Conservation (phyloP, 1,140 invertebrate genomes). For the Ceratina calcarata region DNA sequence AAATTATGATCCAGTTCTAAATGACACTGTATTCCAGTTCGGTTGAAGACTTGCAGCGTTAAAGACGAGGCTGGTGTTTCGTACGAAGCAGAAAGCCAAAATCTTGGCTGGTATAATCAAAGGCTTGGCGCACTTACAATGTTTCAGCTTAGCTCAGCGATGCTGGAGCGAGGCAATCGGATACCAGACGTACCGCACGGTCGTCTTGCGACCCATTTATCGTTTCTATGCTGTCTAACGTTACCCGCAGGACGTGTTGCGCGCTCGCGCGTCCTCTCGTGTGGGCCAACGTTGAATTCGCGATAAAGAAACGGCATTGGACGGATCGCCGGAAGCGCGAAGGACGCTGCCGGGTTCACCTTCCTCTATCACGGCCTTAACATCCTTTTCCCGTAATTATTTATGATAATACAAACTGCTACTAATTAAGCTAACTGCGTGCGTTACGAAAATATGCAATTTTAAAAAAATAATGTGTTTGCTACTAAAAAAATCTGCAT, state of each 20-base stretch:
- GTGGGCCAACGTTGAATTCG: conserved; percentile 51
- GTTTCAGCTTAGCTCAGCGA: conserved; percentile 44
- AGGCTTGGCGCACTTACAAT: conserved; percentile 22
- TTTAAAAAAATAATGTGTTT: no score
- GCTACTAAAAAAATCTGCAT: no score
- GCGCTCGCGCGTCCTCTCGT: conserved; percentile 33
- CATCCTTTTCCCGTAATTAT: conserved; percentile 32
- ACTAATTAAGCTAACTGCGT: not conserved
- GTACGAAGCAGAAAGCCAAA: not conserved
- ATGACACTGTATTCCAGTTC: no score
- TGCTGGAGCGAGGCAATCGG: conserved; percentile 60
- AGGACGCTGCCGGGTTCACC: conserved; percentile 17
- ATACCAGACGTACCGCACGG: conserved; percentile 50
- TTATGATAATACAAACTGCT: conserved; percentile 6
- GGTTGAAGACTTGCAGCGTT: no score
- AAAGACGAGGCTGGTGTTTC: no score
- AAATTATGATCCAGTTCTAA: no score
- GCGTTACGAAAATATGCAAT: not conserved
- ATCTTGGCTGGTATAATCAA: not conserved
- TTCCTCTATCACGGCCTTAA: conserved; percentile 13
- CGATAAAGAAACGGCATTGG: conserved; percentile 55
- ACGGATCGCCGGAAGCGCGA: conserved; percentile 46
- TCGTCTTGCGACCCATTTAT: conserved; percentile 72
- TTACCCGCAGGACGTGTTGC: conserved; percentile 59
- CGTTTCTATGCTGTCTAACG: conserved; percentile 52